Evolutionary conservation across 2,888 invertebrate species (phyloP).

Genomic region (Netelia virgata): DNA sequence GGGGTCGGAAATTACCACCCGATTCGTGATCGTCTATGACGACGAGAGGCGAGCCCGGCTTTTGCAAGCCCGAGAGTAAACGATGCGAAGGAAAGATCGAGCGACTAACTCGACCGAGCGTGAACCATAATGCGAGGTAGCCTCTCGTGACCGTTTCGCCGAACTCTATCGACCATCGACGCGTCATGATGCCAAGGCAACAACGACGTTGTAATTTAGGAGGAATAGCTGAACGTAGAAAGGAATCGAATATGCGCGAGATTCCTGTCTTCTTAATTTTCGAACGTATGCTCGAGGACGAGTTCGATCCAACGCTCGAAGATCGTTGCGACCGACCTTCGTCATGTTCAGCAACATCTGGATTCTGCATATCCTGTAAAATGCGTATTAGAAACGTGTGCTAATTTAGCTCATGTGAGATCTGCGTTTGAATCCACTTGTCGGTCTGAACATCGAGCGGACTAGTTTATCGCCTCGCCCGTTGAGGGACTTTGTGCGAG

Average conservation of each 20-base stretch:
- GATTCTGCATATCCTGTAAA: background rate
- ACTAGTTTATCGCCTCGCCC: background rate
- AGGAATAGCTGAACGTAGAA: constrained; percentile 23
- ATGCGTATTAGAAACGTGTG: background rate
- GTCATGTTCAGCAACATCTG: background rate
- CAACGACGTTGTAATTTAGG: background rate
- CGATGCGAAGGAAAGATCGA: constrained; percentile 55
- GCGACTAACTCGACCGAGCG: constrained; percentile 75
- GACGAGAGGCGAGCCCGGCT: constrained; percentile 25
- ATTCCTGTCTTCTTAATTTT: constrained; percentile 25
- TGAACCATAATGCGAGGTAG: constrained; percentile 81
- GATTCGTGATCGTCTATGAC: constrained; percentile 75
- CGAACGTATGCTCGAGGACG: background rate
- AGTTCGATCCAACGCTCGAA: background rate
- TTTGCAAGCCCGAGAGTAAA: constrained; percentile 44
- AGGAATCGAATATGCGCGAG: constrained; percentile 21
- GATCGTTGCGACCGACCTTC: background rate
- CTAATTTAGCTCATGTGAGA: background rate
- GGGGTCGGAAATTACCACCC: constrained; percentile 81
- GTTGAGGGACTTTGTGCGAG: background rate
- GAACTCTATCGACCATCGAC: constrained; percentile 3
- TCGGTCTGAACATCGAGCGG: no score
- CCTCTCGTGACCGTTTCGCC: constrained; percentile 81
- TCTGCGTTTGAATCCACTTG: no score
- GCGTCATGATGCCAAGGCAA: constrained; percentile 41